Evolutionary conservation across 23 tunicate species (phyloP).

Genomic region (Botrylloides violaceus): DNA sequence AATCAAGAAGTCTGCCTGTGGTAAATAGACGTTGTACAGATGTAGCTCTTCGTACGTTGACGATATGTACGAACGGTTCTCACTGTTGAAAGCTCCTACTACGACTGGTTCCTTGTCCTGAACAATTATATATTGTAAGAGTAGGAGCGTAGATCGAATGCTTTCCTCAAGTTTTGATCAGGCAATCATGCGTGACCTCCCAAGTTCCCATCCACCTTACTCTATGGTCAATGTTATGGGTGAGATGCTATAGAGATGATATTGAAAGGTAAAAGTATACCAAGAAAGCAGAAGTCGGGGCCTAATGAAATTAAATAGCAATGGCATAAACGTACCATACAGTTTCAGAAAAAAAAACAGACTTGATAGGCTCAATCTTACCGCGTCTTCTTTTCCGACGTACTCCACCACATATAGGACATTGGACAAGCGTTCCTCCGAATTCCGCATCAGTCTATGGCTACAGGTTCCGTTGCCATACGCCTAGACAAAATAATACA

Average conservation of each 20-base stretch:
- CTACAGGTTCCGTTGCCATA: conserved; percentile 26
- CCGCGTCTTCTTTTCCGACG: background rate
- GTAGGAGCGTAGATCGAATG: too few species aligned
- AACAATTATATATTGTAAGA: background rate
- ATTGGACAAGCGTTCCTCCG: conserved; percentile 5
- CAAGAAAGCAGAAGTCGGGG: too few species aligned
- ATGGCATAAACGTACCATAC: too few species aligned
- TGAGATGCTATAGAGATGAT: too few species aligned
- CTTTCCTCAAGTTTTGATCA: too few species aligned
- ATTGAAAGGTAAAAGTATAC: too few species aligned
- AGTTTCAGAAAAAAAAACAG: too few species aligned
- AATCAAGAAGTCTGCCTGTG: conserved; percentile 17
- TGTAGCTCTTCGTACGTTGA: conserved; percentile 21
- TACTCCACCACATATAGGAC: conserved; percentile 15
- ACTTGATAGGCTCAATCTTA: background rate
- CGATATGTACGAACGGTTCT: background rate
- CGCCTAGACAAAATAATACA: conserved; percentile 1
- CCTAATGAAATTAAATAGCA: too few species aligned
- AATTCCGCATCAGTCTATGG: background rate
- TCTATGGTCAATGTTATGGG: too few species aligned
- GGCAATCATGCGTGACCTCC: too few species aligned
- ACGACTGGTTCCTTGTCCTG: conserved; percentile 15
- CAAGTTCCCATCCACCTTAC: too few species aligned
- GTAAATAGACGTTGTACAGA: conserved; percentile 13
- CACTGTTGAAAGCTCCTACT: conserved; percentile 30